Conservation (phyloP, 37 sponge, comb jelly and placozoan genomes). For the Tethya wilhelma region DNA sequence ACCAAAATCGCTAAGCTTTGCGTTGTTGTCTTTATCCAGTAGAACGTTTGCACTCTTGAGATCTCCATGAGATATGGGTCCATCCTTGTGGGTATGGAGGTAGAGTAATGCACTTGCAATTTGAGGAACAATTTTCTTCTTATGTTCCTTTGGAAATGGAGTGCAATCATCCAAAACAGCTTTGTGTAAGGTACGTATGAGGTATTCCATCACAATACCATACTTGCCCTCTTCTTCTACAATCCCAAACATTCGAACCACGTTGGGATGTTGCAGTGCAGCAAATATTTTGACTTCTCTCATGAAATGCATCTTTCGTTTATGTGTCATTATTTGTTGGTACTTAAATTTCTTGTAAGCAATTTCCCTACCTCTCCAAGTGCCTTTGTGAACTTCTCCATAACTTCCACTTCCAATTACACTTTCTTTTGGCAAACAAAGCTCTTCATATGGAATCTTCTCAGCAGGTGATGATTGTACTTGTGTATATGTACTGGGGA, state of each 20-base stretch:
- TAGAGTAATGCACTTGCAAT: constrained; percentile 24
- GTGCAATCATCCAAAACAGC: constrained; percentile 10
- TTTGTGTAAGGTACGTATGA: constrained; percentile 9
- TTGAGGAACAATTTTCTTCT: constrained; percentile 24
- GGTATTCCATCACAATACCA: too few relatives aligned
- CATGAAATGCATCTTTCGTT: neutral
- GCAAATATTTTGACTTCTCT: constrained; percentile 27
- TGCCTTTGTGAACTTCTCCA: too few relatives aligned
- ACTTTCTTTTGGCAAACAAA: too few relatives aligned
- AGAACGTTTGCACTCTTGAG: constrained; percentile 52
- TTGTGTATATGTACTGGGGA: too few relatives aligned
- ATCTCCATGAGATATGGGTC: constrained; percentile 26
- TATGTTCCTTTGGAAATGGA: neutral
- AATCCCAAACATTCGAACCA: constrained; percentile 38
- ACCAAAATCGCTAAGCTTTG: constrained; percentile 39
- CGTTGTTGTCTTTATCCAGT: constrained; percentile 29
- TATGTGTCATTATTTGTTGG: constrained; percentile 24
- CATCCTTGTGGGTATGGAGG: too few relatives aligned
- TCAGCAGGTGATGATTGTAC: too few relatives aligned
- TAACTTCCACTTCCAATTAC: too few relatives aligned
- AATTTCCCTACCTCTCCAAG: too few relatives aligned
- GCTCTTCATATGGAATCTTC: too few relatives aligned
- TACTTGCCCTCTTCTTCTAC: too few relatives aligned
- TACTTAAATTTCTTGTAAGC: constrained; percentile 36
- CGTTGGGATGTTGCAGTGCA: constrained; percentile 28